A percentile compares a stretch with the other conserved stretches of the same genome.
phyloP scores from a whole-genome alignment of 2,797 vertebrate genomes.

The Euphonia xanthogaster region DNA sequence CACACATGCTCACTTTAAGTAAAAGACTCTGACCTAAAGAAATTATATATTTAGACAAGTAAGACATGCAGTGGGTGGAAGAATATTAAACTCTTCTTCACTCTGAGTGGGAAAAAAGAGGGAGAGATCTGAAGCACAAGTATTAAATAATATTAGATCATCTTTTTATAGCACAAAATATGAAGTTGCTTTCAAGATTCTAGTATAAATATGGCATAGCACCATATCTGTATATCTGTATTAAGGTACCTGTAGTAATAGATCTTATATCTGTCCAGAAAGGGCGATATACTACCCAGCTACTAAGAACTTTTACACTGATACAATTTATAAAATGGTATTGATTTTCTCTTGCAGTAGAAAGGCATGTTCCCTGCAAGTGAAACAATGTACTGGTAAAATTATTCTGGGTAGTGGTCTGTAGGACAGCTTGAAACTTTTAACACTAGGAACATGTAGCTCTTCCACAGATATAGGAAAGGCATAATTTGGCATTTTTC shows the following conservation, averaged over 20 bases:
- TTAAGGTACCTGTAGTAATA: slow-evolving; percentile 1
- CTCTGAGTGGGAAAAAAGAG: not conserved
- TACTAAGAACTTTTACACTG: slow-evolving; percentile 22
- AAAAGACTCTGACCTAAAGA: not conserved
- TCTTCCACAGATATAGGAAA: not conserved
- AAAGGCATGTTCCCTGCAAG: not conserved
- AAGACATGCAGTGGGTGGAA: not conserved
- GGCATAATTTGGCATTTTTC: not conserved
- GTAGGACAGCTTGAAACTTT: not conserved
- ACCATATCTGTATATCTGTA: not conserved
- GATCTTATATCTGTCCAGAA: not conserved
- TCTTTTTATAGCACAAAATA: not conserved
- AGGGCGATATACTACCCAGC: not conserved
- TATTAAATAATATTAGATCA: slow-evolving; percentile 25
- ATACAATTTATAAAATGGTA: slow-evolving; percentile 32
- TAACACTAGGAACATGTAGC: not conserved
- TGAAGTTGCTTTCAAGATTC: slow-evolving; percentile 3
- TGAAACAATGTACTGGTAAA: not conserved
- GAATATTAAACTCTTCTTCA: slow-evolving; percentile 7
- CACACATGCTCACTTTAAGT: not conserved
- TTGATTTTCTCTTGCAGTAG: slow-evolving; percentile 29
- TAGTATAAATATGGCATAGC: not conserved
- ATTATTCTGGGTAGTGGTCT: not conserved
- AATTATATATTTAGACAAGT: slow-evolving; percentile 21
- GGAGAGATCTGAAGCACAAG: not conserved